Percentiles rank a stretch among this genome's conserved stretches.
These are phyloP conservation scores for Cephus cinctus DNA, from an alignment of 1,140 invertebrate species.

Conservation along the genomic window DNA sequence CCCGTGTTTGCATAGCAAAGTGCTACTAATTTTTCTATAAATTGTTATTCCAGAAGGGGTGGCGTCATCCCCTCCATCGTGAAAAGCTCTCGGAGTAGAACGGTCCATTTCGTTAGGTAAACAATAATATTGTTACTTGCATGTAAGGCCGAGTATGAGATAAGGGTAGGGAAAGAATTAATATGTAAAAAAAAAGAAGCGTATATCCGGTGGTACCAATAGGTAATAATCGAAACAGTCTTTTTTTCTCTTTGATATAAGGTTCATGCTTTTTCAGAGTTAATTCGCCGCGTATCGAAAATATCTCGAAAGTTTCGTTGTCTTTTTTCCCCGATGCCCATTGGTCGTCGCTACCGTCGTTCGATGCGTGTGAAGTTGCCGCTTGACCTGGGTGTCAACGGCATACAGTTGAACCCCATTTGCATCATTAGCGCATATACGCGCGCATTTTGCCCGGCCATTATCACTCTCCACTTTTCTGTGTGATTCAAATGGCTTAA, in stretches of 20 bases:
- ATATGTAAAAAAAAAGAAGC: background rate
- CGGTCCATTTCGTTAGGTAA: conserved; percentile 12
- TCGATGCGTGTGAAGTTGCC: too few relatives aligned
- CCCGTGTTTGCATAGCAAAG: conserved; percentile 15
- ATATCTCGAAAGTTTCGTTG: background rate
- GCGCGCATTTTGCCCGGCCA: too few relatives aligned
- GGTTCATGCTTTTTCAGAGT: background rate
- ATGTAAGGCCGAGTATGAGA: too few relatives aligned
- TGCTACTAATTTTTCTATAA: conserved; percentile 16
- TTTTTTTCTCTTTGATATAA: background rate
- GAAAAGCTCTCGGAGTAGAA: background rate
- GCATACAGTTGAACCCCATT: too few relatives aligned
- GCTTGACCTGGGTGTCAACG: too few relatives aligned
- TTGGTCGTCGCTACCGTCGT: too few relatives aligned
- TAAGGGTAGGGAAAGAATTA: too few relatives aligned
- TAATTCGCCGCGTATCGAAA: background rate
- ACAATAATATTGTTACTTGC: conserved; percentile 13
- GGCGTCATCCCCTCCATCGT: background rate
- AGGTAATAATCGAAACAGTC: background rate
- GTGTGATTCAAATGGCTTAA: too few relatives aligned
- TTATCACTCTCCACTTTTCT: too few relatives aligned
- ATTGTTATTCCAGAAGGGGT: conserved; percentile 7
- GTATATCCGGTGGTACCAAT: background rate
- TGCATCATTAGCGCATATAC: too few relatives aligned
- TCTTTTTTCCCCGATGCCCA: background rate